A percentile compares a stretch with the other conserved stretches of the same genome.
Conservation (phyloP, 2,888 invertebrate species). For the Epistrophe grossulariae region DNA sequence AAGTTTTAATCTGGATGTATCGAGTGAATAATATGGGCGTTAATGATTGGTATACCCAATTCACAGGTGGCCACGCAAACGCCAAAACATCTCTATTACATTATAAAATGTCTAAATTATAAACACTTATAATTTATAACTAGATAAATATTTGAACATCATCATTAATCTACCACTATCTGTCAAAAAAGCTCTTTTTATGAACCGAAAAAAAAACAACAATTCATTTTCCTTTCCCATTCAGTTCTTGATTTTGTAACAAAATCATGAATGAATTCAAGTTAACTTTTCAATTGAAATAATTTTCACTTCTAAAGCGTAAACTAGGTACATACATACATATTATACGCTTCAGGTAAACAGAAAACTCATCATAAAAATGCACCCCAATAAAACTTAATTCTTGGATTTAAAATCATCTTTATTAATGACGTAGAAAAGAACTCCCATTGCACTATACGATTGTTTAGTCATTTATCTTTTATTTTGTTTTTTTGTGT, state of each 20-base stretch:
- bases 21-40: too few relatives aligned
- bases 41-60: too few relatives aligned
- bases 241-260: not conserved
- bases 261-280: slow-evolving; percentile 9
- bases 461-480: slow-evolving; percentile 19
- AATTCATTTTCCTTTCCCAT: not conserved
- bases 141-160: too few relatives aligned
- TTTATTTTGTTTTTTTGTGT: not conserved
- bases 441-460: slow-evolving; percentile 1
- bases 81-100: too few relatives aligned
- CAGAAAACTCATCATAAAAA: not conserved
- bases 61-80: too few relatives aligned
- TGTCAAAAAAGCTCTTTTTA: not conserved
- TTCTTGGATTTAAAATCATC: slow-evolving; percentile 6
- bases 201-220: not conserved
- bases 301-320: not conserved
- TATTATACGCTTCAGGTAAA: not conserved
- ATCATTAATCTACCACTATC: too few relatives aligned
- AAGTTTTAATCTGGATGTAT: too few relatives aligned
- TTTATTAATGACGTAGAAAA: slow-evolving; percentile 13
- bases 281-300: not conserved
- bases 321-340: not conserved
- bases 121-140: too few relatives aligned
- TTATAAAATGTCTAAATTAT: too few relatives aligned
- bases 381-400: slow-evolving; percentile 9